Conservation (phyloP, 2,888 invertebrate species). For the Nebria salina region DNA sequence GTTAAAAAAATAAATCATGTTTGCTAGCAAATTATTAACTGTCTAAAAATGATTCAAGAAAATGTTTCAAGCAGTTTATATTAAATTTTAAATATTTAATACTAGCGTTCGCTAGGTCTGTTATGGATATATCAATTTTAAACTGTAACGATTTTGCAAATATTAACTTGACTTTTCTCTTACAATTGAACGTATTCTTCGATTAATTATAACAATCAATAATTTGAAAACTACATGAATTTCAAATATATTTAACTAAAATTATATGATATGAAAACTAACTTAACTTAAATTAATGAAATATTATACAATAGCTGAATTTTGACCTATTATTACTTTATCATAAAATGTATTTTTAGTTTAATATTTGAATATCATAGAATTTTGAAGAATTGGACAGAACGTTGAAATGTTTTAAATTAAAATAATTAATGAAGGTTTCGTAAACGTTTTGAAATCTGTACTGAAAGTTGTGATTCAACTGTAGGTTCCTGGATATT, state of each 20-base stretch:
- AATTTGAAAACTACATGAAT: not conserved
- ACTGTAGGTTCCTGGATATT: not conserved
- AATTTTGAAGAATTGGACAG: not conserved
- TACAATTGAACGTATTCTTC: not conserved
- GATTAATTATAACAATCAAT: too few relatives aligned
- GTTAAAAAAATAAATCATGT: constrained; percentile 10
- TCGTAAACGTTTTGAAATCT: not conserved
- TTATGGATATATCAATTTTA: not conserved
- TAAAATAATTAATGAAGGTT: not conserved
- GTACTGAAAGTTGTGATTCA: not conserved
- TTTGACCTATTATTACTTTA: too few relatives aligned
- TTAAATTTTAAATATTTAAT: constrained; percentile 29
- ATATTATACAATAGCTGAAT: too few relatives aligned
- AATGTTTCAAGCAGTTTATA: constrained; percentile 24
- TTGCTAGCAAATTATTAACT: constrained; percentile 26
- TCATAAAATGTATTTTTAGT: too few relatives aligned
- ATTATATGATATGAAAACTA: too few relatives aligned
- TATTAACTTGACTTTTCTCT: not conserved
- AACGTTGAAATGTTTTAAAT: not conserved
- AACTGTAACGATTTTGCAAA: not conserved
- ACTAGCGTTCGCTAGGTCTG: not conserved
- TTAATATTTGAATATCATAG: not conserved
- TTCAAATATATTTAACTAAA: not conserved
- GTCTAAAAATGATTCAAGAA: constrained; percentile 19
- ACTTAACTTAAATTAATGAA: too few relatives aligned